phyloP scores from a whole-genome alignment of 2,888 invertebrate species.

The Ypsolopha scabrella region DNA sequence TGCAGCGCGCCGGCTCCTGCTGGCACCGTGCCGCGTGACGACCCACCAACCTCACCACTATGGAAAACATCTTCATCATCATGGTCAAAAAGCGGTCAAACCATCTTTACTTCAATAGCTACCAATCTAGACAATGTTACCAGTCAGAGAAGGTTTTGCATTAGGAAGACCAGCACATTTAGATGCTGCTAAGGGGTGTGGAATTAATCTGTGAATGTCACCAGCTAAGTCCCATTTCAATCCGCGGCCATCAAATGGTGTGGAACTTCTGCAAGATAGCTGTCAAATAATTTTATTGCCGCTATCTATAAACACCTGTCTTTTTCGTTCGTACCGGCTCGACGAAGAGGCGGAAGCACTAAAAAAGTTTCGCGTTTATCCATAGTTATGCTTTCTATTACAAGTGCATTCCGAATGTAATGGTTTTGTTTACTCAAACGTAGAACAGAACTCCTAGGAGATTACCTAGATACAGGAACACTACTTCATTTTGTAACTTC shows the following conservation, averaged over 20 bases:
- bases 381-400: too few relatives aligned
- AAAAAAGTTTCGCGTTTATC: too few relatives aligned
- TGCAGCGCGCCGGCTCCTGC: slow-evolving; percentile 32
- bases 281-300: slow-evolving; percentile 2
- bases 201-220: not conserved
- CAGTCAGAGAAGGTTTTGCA: too few relatives aligned
- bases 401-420: too few relatives aligned
- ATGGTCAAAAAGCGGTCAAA: not conserved
- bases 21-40: slow-evolving; percentile 61
- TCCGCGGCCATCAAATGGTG: not conserved
- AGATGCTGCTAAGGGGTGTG: too few relatives aligned
- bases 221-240: not conserved
- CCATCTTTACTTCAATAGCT: not conserved
- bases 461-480: too few relatives aligned
- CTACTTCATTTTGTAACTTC: too few relatives aligned
- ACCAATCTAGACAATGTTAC: too few relatives aligned
- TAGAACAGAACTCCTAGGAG: too few relatives aligned
- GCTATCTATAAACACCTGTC: not conserved
- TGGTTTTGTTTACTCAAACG: too few relatives aligned
- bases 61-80: not conserved
- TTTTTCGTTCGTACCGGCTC: not conserved
- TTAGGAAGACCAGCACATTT: too few relatives aligned
- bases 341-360: too few relatives aligned
- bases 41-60: slow-evolving; percentile 26
- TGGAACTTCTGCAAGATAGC: not conserved